phyloP scores from a whole-genome alignment of 2,113 vertebrate species.

The Bujurquina vittata region DNA sequence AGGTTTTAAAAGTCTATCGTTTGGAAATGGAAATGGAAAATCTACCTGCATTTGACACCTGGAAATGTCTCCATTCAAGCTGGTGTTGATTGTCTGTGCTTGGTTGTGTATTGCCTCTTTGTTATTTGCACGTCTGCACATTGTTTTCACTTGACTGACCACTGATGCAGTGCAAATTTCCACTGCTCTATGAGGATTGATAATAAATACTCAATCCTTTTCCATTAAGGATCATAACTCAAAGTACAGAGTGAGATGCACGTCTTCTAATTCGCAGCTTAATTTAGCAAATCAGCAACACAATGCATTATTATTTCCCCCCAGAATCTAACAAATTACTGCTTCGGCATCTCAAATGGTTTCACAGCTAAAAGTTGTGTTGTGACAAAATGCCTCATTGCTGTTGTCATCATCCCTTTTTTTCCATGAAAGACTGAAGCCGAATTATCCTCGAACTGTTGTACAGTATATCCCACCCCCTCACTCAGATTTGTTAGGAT shows the following conservation, averaged over 20 bases:
- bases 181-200: background rate
- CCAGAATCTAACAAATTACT: background rate
- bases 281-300: background rate
- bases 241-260: background rate
- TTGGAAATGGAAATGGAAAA: background rate
- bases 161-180: background rate
- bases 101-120: background rate
- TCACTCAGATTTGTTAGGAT: constrained; percentile 24
- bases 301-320: background rate
- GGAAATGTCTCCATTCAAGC: background rate
- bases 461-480: background rate
- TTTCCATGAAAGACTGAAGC: background rate
- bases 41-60: background rate
- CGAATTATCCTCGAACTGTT: constrained; percentile 7
- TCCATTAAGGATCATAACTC: background rate
- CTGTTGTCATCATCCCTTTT: constrained; percentile 16
- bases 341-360: constrained; percentile 5
- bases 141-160: background rate
- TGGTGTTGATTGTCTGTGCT: background rate
- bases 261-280: background rate
- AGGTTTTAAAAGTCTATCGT: background rate
- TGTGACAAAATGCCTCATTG: constrained; percentile 45
- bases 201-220: background rate
- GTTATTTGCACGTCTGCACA: background rate
- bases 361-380: constrained; percentile 19